Conservation (phyloP, 2,113 vertebrate species). For the Stegastes partitus region DNA sequence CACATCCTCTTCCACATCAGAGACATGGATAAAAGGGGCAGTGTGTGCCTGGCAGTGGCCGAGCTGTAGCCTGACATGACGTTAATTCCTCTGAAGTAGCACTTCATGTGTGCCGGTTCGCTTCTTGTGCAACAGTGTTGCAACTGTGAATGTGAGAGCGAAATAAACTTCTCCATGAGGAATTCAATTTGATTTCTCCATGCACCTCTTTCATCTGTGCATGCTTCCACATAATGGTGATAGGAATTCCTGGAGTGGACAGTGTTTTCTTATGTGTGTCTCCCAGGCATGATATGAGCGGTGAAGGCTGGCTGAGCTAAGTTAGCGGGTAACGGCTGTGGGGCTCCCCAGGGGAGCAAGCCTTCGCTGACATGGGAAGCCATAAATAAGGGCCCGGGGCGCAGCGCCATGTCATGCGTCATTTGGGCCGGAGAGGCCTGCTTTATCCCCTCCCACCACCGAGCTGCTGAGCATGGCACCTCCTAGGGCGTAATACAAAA, state of each 20-base stretch:
- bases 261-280: conserved; percentile 42
- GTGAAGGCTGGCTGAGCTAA: conserved; percentile 44
- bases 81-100: conserved; percentile 75
- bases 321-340: conserved; percentile 60
- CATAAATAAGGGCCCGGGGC: conserved; percentile 85
- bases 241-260: conserved; percentile 52
- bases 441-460: conserved; percentile 79
- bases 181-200: conserved; percentile 60
- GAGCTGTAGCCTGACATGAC: conserved; percentile 63
- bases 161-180: conserved; percentile 53
- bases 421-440: conserved; percentile 81
- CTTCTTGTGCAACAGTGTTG: conserved; percentile 57
- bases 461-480: conserved; percentile 80
- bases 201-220: conserved; percentile 52
- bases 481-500: conserved; percentile 85
- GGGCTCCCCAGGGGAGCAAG: conserved; percentile 77
- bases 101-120: conserved; percentile 60
- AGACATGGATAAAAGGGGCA: conserved; percentile 74
- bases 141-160: conserved; percentile 57
- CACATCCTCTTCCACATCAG: conserved; percentile 81
- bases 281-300: conserved; percentile 44
- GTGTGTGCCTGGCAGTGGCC: conserved; percentile 65
- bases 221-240: conserved; percentile 43
- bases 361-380: conserved; percentile 85
- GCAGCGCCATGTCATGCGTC: conserved; percentile 83